Conservation (phyloP, 1,140 invertebrate genomes). For the Penaeus chinensis region DNA sequence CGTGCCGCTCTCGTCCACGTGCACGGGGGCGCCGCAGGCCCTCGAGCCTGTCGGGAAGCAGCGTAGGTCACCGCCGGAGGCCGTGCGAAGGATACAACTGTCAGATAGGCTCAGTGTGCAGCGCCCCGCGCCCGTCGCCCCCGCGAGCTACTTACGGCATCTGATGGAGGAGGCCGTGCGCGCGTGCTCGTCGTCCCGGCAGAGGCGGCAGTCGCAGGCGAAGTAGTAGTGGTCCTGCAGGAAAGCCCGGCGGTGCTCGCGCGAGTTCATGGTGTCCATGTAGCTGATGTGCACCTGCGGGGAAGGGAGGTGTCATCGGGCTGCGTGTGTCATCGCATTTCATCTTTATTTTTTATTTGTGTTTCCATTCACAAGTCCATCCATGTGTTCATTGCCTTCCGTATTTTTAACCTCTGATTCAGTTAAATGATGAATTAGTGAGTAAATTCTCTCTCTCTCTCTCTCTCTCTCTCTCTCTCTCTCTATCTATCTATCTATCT, state of each 20-base stretch:
- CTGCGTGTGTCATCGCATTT: background rate
- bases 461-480: background rate
- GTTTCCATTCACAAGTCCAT: no score
- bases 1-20: slow-evolving; percentile 31
- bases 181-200: slow-evolving; percentile 25
- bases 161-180: slow-evolving; percentile 17
- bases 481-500: background rate
- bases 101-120: no score
- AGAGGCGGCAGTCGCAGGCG: slow-evolving; percentile 49
- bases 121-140: no score
- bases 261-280: slow-evolving; percentile 36
- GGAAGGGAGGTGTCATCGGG: background rate
- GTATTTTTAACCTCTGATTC: no score
- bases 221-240: slow-evolving; percentile 34
- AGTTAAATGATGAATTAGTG: no score
- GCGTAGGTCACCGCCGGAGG: background rate
- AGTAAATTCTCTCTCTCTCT: background rate
- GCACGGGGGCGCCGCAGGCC: slow-evolving; percentile 23
- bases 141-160: slow-evolving; percentile 20
- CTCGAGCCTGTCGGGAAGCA: slow-evolving; percentile 14
- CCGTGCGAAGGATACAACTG: no score
- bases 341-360: no score
- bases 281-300: slow-evolving; percentile 44
- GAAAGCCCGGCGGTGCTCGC: slow-evolving; percentile 19
- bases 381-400: no score